These are phyloP conservation scores for Torymus texanus DNA, from an alignment of 2,888 invertebrate genomes.

Conservation along the genomic window DNA sequence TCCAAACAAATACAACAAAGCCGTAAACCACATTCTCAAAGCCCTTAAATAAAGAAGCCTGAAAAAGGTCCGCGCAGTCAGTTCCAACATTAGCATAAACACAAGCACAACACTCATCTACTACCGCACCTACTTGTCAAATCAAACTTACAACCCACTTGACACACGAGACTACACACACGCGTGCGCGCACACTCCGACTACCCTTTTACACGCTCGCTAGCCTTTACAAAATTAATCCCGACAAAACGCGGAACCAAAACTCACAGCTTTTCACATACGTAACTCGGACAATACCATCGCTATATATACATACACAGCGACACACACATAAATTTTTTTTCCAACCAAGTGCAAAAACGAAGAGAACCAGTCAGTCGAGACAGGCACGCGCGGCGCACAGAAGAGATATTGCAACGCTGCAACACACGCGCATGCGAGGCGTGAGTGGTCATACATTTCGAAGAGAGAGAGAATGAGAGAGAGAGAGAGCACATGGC, in stretches of 20 bases:
- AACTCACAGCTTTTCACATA: constrained; percentile 8
- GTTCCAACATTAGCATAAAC: constrained; percentile 28
- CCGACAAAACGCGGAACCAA: constrained; percentile 21
- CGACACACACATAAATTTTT: no score
- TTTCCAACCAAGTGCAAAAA: no score
- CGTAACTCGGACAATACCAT: no score
- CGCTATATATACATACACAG: neutral
- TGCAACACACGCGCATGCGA: neutral
- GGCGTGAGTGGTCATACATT: constrained; percentile 43
- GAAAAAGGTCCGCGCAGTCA: neutral
- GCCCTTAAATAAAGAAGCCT: neutral
- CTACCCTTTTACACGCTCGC: neutral
- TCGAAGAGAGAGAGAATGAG: constrained; percentile 48
- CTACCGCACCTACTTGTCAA: neutral
- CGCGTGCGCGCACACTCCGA: neutral
- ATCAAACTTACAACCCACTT: constrained; percentile 7
- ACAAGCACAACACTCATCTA: neutral
- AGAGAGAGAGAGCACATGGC: constrained; percentile 65
- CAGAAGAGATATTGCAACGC: neutral
- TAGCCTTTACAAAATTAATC: constrained; percentile 25
- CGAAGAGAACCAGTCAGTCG: no score
- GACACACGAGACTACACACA: constrained; percentile 20
- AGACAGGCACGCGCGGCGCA: no score
- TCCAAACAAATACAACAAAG: no score
- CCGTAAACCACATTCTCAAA: neutral